These are phyloP conservation scores for Bryconaethiops microstoma DNA, from an alignment of 2,797 vertebrate genomes.

Conservation along the genomic window DNA sequence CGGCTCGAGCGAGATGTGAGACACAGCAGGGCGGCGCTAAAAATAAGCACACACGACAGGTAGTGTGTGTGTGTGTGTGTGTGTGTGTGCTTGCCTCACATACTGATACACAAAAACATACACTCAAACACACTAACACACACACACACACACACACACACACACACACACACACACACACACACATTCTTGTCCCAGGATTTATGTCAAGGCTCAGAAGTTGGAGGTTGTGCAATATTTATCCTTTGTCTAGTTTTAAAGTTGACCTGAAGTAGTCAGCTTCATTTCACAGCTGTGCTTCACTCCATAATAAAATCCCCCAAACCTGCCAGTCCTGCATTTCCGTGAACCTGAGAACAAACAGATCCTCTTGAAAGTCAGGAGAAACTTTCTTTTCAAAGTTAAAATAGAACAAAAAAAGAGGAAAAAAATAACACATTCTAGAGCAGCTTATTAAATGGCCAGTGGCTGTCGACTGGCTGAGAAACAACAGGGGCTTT, in stretches of 20 bases:
- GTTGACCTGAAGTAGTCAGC: slow-evolving; percentile 39
- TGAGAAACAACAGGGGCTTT: neutral
- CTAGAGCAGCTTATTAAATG: neutral
- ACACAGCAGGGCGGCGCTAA: slow-evolving; percentile 39
- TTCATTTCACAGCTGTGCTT: slow-evolving; percentile 28
- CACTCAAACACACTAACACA: slow-evolving; percentile 5
- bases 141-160: slow-evolving; percentile 13
- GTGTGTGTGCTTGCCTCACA: too few species aligned
- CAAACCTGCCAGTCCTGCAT: neutral
- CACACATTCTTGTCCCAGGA: slow-evolving; percentile 37
- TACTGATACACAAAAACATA: too few species aligned
- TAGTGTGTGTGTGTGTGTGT: too few species aligned
- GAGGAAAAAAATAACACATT: neutral
- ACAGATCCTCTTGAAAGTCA: neutral
- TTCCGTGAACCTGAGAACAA: neutral
- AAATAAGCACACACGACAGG: slow-evolving; percentile 15
- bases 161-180: slow-evolving; percentile 26
- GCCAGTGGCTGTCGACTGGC: slow-evolving; percentile 2
- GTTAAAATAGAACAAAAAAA: neutral
- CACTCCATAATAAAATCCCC: neutral
- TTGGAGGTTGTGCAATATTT: slow-evolving; percentile 40
- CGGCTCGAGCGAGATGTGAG: slow-evolving; percentile 32
- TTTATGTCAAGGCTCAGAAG: slow-evolving; percentile 16
- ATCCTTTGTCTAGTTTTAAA: slow-evolving; percentile 45
- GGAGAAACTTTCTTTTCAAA: neutral